Base-by-base conservation (phyloP, 2,888 invertebrate species). In the Biston stratarius region DNA sequence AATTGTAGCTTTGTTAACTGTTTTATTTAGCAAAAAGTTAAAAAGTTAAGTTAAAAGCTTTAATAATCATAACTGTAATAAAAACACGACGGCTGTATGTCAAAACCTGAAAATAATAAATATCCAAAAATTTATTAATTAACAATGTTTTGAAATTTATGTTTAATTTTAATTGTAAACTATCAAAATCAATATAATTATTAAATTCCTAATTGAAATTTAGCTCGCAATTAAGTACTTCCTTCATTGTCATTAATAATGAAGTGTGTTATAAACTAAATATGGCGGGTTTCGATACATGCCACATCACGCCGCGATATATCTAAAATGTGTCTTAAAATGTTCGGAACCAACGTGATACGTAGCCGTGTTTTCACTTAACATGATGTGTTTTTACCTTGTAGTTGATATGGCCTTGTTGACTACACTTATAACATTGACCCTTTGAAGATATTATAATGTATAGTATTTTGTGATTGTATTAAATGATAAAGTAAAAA, bases 401-500 rank as follows among this genome's bases (percentile, higher is more conserved):
- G 15, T 44, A 44, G 44, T 52, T 44, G 42, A 48, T 44, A 7
- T 11, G 33, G 45, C 52, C 36, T 38, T 61, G 72, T 57, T 64
- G 70, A 53, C 34, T 72, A 74, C 76, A 53, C 7, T 58, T 36
- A 55, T 33, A 24, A 44, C 55, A 56, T 51, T 62, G 47, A 61
- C 63, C 40, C 12, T 48, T 67, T 48, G 42, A 52, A 60, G 40
- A 49, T 65, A 61, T 52, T 57, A 60, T 60, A 69, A 63, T 62
- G 59, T 62, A 61, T 69, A 75, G 80, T 83, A 82, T 82, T 82
- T 83, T 84, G 79, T 78, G 80, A 82, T 76, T 81, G 76, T 83
- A 83, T 79, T 79, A 72, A 81, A 74, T 71, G 58, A 56, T 59
- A 64, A 48, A 65, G 40, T 44, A 61, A 56, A 14, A 24, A 24